Evolutionary conservation across 1,140 invertebrate species (phyloP).

Genomic region (Belonocnema kinseyi): DNA sequence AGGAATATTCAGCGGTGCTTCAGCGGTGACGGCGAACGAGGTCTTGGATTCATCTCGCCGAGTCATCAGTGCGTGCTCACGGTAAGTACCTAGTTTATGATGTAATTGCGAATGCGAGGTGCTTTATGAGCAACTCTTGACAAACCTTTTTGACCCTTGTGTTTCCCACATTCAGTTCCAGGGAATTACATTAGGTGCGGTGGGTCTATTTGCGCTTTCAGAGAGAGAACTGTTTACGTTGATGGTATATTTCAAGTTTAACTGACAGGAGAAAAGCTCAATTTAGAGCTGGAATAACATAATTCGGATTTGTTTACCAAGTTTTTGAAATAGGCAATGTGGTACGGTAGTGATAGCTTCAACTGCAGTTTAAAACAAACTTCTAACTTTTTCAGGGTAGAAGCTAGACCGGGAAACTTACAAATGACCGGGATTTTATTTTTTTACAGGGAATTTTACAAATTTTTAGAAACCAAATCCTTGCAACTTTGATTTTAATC

Average conservation of each 20-base stretch:
- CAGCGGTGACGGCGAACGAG: constrained; percentile 90
- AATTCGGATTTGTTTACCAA: too few species aligned
- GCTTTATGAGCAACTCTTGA: background rate
- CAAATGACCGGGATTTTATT: too few species aligned
- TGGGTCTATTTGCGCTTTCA: background rate
- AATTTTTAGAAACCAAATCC: too few species aligned
- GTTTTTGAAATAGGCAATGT: too few species aligned
- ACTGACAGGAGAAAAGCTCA: too few species aligned
- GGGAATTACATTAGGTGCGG: background rate
- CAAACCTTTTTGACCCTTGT: background rate
- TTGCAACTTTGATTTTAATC: too few species aligned
- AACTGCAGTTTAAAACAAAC: too few species aligned
- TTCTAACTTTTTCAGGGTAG: too few species aligned
- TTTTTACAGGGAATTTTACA: too few species aligned
- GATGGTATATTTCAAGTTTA: background rate
- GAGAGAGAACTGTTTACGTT: background rate
- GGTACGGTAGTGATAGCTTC: too few species aligned
- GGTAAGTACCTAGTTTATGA: constrained; percentile 76
- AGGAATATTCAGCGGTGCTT: constrained; percentile 98
- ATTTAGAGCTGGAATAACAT: too few species aligned
- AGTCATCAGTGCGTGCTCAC: constrained; percentile 90
- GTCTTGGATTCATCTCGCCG: constrained; percentile 94
- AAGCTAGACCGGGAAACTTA: too few species aligned
- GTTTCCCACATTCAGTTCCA: background rate
- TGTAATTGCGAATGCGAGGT: constrained; percentile 15